Conservation (phyloP, 2,888 invertebrate genomes). For the Polylopha cassiicola region DNA sequence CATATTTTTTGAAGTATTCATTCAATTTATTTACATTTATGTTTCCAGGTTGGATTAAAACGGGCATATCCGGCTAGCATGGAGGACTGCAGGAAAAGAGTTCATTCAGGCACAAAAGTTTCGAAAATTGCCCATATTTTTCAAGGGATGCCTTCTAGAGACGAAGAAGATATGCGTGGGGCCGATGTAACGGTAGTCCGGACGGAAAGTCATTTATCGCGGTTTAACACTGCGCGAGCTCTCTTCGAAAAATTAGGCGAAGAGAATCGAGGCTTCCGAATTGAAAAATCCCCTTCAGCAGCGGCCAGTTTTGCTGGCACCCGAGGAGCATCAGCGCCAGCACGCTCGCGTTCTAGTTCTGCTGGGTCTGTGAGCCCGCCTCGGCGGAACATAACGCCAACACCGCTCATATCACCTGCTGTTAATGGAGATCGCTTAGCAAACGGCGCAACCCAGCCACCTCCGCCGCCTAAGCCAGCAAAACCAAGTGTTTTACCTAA, state of each 20-base stretch:
- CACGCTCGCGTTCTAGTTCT: constrained; percentile 81
- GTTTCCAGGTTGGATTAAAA: constrained; percentile 71
- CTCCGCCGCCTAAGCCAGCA: constrained; percentile 59
- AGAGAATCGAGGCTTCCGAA: constrained; percentile 79
- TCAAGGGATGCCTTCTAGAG: constrained; percentile 83
- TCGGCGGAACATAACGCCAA: constrained; percentile 74
- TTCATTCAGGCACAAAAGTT: constrained; percentile 86
- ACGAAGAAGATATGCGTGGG: constrained; percentile 71
- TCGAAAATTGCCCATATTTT: constrained; percentile 95
- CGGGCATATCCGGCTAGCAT: constrained; percentile 76
- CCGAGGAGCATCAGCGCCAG: constrained; percentile 69
- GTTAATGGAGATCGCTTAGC: constrained; percentile 60
- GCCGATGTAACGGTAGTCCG: constrained; percentile 85
- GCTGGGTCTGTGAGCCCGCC: constrained; percentile 80
- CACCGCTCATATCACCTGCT: constrained; percentile 60
- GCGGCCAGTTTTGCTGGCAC: constrained; percentile 76
- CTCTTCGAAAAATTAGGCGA: constrained; percentile 93
- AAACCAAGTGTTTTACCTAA: constrained; percentile 80
- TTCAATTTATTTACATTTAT: constrained; percentile 44
- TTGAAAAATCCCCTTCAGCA: constrained; percentile 78
- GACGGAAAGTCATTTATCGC: constrained; percentile 92
- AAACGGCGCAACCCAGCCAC: constrained; percentile 63
- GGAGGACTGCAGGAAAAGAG: constrained; percentile 81
- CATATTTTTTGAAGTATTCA: constrained; percentile 29
- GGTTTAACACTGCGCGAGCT: constrained; percentile 94